phyloP scores from a whole-genome alignment of 2,888 invertebrate species.

The Rotaria macrura region DNA sequence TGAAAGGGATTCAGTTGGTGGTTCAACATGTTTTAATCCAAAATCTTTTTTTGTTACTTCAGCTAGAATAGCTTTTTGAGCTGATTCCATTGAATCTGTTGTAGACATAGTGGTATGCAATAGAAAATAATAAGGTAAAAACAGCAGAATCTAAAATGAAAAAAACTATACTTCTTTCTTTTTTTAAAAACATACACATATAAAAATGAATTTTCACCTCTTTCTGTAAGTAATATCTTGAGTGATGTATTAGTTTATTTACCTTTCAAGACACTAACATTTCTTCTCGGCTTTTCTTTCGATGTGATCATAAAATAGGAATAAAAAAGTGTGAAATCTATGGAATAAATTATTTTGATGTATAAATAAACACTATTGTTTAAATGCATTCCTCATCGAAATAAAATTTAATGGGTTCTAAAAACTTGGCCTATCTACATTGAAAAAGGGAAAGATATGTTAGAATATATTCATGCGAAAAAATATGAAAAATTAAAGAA shows the following conservation, averaged over 20 bases:
- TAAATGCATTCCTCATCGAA: not conserved
- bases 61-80: not conserved
- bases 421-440: not conserved
- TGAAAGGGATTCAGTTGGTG: not conserved
- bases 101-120: not conserved
- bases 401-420: not conserved
- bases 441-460: too few species aligned
- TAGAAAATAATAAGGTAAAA: not conserved
- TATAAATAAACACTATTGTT: not conserved
- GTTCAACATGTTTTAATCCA: not conserved
- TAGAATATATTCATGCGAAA: not conserved
- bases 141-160: not conserved
- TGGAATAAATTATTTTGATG: not conserved
- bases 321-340: too few species aligned
- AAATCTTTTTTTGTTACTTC: not conserved
- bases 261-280: too few species aligned
- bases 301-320: too few species aligned
- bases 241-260: too few species aligned
- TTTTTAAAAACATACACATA: not conserved
- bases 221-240: too few species aligned
- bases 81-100: not conserved
- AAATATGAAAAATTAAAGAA: not conserved
- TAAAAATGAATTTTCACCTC: not conserved
- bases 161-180: not conserved
- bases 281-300: too few species aligned